Percentiles rank a stretch among this genome's conserved stretches.
Conservation (phyloP, 2,113 vertebrate genomes). For the Pelecanus crispus region DNA sequence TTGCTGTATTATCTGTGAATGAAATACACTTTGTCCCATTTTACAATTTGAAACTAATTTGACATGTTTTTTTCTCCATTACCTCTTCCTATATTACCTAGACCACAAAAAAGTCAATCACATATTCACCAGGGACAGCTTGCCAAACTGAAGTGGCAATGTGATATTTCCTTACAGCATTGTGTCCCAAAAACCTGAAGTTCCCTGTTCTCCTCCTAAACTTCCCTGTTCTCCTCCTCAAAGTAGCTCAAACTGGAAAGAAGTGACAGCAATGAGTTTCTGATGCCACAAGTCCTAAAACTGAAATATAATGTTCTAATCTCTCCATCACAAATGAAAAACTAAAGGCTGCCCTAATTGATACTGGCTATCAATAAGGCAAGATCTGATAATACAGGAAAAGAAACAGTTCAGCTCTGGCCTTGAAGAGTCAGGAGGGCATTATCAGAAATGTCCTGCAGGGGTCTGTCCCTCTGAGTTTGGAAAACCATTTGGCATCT, state of each 20-base stretch:
- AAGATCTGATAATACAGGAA: not conserved
- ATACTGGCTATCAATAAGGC: not conserved
- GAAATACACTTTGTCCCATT: not conserved
- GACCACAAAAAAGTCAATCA: not conserved
- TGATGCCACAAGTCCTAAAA: not conserved
- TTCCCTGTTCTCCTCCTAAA: not conserved
- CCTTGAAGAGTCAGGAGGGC: not conserved
- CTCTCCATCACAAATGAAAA: not conserved
- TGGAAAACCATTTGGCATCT: not conserved
- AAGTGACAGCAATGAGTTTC: not conserved
- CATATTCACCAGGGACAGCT: not conserved
- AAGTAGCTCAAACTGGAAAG: not conserved
- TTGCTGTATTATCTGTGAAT: not conserved
- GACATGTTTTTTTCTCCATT: not conserved
- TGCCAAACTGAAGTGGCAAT: not conserved
- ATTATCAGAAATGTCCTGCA: not conserved
- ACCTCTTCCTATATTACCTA: not conserved
- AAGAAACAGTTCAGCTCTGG: not conserved
- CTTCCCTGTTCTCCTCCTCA: not conserved
- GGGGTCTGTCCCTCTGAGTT: not conserved
- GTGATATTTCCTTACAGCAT: not conserved
- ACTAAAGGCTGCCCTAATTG: not conserved
- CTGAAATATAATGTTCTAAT: not conserved
- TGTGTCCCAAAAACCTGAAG: not conserved
- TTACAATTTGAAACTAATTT: not conserved